phyloP scores from a whole-genome alignment of 1,140 invertebrate species.

The Drosophila kurseongensis region DNA sequence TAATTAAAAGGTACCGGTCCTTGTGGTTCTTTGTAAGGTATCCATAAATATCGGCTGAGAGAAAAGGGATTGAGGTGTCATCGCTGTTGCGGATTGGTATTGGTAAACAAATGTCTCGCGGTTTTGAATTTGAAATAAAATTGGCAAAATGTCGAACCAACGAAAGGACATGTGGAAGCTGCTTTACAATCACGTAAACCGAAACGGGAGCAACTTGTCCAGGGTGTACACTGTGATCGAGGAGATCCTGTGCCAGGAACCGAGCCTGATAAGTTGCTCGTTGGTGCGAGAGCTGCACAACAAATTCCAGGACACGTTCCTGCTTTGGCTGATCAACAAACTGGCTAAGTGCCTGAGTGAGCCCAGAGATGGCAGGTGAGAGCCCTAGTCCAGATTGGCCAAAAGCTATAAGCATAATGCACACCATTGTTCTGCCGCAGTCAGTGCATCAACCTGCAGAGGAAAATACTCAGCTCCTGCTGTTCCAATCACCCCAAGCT shows the following conservation, averaged over 20 bases:
- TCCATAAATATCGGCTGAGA: neutral
- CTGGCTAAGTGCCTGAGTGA: conserved; percentile 51
- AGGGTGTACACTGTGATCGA: conserved; percentile 72
- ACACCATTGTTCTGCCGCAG: conserved; percentile 7
- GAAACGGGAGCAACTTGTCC: conserved; percentile 54
- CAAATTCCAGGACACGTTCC: conserved; percentile 71
- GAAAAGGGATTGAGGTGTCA: no score
- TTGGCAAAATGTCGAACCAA: conserved; percentile 57
- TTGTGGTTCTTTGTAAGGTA: neutral
- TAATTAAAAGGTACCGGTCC: neutral
- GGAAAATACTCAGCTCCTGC: conserved; percentile 70
- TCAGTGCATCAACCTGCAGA: conserved; percentile 59
- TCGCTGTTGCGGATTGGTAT: neutral
- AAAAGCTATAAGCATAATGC: neutral
- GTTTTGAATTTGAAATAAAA: neutral
- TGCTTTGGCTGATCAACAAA: conserved; percentile 75
- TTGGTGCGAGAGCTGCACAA: conserved; percentile 49
- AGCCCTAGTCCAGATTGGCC: no score
- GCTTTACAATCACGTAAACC: conserved; percentile 69
- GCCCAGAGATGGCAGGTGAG: conserved; percentile 45
- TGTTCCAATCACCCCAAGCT: conserved; percentile 68
- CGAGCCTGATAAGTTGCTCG: conserved; percentile 73
- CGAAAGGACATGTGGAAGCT: conserved; percentile 80
- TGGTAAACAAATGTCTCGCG: conserved; percentile 1
- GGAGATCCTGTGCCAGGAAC: conserved; percentile 75